phyloP scores from a whole-genome alignment of 2,797 vertebrate genomes.

The Propithecus deckenii region DNA sequence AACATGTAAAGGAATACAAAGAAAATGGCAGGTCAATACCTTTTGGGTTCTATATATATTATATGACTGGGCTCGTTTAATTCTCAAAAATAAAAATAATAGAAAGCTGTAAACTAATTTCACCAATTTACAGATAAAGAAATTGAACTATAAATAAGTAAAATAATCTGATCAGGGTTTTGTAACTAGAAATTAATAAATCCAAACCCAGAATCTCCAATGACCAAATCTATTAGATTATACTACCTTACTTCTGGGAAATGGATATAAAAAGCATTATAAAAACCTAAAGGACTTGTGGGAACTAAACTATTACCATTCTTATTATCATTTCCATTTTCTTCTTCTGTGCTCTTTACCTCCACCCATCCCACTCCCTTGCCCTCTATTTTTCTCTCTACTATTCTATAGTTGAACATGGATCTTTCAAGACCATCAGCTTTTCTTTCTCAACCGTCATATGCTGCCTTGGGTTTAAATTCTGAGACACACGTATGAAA shows the following conservation, averaged over 20 bases:
- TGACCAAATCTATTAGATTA: not conserved
- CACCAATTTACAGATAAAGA: not conserved
- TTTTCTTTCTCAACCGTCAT: not conserved
- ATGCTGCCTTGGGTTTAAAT: not conserved
- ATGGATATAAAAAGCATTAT: not conserved
- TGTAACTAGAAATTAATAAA: not conserved
- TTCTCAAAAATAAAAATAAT: not conserved
- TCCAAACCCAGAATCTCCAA: not conserved
- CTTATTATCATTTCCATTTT: not conserved
- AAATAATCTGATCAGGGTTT: not conserved
- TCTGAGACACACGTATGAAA: not conserved
- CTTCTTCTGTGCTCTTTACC: not conserved
- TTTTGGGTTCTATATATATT: not conserved
- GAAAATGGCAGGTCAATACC: not conserved
- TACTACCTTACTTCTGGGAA: not conserved
- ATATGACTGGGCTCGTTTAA: not conserved
- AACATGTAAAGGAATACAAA: not conserved
- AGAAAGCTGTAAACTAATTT: not conserved
- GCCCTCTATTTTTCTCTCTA: not conserved
- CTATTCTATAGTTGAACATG: not conserved
- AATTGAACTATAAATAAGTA: not conserved
- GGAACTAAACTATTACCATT: not conserved
- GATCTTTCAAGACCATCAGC: not conserved
- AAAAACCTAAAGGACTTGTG: not conserved
- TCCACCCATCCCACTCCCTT: too few species aligned